Percentiles rank a stretch among this genome's conserved stretches.
These are phyloP conservation scores for Diorhabda elongata DNA, from an alignment of 1,140 invertebrate genomes.

Conservation along the genomic window DNA sequence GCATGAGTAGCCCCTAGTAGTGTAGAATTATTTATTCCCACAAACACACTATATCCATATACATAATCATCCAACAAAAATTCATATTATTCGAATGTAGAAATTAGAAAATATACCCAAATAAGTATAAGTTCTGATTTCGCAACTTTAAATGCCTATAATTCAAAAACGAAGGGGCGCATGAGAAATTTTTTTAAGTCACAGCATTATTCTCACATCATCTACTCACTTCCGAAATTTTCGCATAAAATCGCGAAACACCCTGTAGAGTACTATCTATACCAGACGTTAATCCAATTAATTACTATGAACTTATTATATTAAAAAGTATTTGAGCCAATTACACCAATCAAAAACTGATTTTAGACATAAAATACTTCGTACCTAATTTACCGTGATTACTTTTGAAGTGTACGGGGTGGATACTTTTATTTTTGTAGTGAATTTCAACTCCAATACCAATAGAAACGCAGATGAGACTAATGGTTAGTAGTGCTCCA, in stretches of 20 bases:
- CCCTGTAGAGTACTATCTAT: background rate
- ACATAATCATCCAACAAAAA: too few species aligned
- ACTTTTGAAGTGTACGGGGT: conserved; percentile 8
- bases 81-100: too few species aligned
- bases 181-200: too few species aligned
- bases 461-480: conserved; percentile 12
- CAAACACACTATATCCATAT: too few species aligned
- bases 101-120: too few species aligned
- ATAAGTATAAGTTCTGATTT: too few species aligned
- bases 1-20: too few species aligned
- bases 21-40: too few species aligned
- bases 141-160: too few species aligned
- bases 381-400: conserved; percentile 21
- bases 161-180: too few species aligned
- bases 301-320: background rate
- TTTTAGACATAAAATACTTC: background rate
- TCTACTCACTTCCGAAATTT: background rate
- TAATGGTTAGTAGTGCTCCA: conserved; percentile 20
- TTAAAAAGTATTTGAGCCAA: background rate
- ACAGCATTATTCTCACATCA: background rate
- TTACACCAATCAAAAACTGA: background rate
- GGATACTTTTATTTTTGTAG: background rate
- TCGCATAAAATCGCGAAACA: background rate
- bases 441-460: conserved; percentile 20
- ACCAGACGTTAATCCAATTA: background rate